phyloP scores from a whole-genome alignment of 2,888 invertebrate species.

The Heteromurus nitidus region DNA sequence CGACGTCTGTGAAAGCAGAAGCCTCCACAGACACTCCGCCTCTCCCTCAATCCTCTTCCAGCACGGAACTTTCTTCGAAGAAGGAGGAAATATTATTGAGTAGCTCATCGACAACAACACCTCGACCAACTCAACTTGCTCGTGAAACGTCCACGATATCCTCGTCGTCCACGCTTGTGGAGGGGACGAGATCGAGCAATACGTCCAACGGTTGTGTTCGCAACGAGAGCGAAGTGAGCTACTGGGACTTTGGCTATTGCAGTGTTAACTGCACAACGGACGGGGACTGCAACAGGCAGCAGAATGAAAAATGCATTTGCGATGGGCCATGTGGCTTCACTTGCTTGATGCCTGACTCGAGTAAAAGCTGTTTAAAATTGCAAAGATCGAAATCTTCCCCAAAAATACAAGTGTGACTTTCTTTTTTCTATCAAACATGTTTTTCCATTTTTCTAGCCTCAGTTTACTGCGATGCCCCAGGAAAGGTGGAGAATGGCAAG shows the following conservation, averaged over 20 bases:
- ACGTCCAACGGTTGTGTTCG: slow-evolving; percentile 33
- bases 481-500: slow-evolving; percentile 95
- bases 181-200: neutral
- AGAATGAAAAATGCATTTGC: slow-evolving; percentile 96
- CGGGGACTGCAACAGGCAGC: slow-evolving; percentile 93
- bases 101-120: neutral
- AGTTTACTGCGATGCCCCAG: slow-evolving; percentile 92
- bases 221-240: slow-evolving; percentile 55
- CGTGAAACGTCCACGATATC: neutral
- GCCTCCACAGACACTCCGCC: neutral
- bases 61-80: neutral
- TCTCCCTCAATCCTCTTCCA: neutral
- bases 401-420: too few relatives aligned
- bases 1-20: neutral
- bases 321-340: slow-evolving; percentile 88
- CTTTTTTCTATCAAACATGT: too few relatives aligned
- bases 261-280: slow-evolving; percentile 79
- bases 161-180: neutral
- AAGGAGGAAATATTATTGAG: neutral
- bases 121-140: neutral
- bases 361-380: too few relatives aligned
- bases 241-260: slow-evolving; percentile 58
- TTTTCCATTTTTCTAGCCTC: slow-evolving; percentile 32
- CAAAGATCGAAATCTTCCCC: too few relatives aligned
- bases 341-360: slow-evolving; percentile 81